phyloP scores from a whole-genome alignment of 2,797 vertebrate species.

The Saguinus oedipus region DNA sequence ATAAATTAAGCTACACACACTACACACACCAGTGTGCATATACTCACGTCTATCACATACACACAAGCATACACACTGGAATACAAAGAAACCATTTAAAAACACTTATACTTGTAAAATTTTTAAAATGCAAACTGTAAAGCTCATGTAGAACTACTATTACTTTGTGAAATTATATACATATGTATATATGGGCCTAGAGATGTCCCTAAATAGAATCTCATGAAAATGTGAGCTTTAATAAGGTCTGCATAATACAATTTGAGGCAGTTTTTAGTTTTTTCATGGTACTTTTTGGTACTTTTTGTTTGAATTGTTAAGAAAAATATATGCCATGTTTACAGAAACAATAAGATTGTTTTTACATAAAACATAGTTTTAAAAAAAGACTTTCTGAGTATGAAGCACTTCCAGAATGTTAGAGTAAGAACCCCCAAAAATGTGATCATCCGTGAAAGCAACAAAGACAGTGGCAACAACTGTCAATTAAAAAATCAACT shows the following conservation, averaged over 20 bases:
- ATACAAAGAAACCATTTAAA: neutral
- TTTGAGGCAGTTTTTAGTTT: neutral
- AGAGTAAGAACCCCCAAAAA: neutral
- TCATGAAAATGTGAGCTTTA: neutral
- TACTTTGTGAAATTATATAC: neutral
- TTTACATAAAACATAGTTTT: neutral
- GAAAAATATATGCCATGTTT: neutral
- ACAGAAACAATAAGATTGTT: neutral
- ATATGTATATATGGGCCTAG: neutral
- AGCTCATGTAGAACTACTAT: neutral
- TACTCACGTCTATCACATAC: neutral
- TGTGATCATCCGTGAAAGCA: neutral
- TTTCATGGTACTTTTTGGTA: neutral
- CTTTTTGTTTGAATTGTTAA: neutral
- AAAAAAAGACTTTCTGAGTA: neutral
- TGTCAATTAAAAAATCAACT: neutral
- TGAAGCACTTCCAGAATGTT: neutral
- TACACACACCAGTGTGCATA: too few relatives aligned
- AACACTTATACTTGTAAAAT: neutral
- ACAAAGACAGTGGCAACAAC: neutral
- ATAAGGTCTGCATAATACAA: neutral
- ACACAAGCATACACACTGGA: neutral
- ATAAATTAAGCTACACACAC: neutral
- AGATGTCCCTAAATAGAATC: neutral
- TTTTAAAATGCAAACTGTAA: constrained; percentile 6